Evolutionary conservation across 2,113 vertebrate species (phyloP).

Genomic region (Pimephales promelas): DNA sequence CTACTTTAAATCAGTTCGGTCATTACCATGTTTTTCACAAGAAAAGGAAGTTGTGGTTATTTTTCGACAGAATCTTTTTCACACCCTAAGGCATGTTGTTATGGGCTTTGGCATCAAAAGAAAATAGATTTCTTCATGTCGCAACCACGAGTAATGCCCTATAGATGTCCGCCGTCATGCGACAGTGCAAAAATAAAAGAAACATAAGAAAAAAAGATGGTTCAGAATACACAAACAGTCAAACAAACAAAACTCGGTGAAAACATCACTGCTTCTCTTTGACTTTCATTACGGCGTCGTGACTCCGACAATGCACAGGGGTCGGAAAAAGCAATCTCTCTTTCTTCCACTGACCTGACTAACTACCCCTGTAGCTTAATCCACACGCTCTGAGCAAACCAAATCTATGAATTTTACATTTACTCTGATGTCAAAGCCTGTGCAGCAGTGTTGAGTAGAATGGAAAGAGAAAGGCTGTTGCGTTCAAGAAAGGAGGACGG

Average conservation of each 20-base stretch:
- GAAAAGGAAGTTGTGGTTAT: conserved; percentile 4
- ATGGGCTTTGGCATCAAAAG: neutral
- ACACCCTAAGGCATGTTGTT: neutral
- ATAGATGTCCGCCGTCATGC: neutral
- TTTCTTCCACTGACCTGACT: conserved; percentile 31
- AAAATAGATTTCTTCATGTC: conserved; percentile 9
- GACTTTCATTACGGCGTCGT: neutral
- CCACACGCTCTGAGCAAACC: neutral
- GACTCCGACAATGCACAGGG: neutral
- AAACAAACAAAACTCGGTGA: conserved; percentile 12
- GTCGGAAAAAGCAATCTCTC: conserved; percentile 19
- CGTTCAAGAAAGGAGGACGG: neutral
- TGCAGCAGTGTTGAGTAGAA: neutral
- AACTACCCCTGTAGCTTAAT: conserved; percentile 32
- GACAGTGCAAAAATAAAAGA: conserved; percentile 14
- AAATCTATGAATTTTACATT: conserved; percentile 42
- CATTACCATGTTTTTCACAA: conserved; percentile 4
- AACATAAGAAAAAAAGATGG: conserved; percentile 12
- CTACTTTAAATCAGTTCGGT: neutral
- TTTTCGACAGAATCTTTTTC: conserved; percentile 6
- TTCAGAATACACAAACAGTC: conserved; percentile 3
- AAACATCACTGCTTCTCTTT: neutral
- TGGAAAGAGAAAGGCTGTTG: conserved; percentile 15
- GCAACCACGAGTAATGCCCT: neutral
- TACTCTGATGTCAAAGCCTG: neutral